Base-by-base conservation (phyloP, 2,888 invertebrate genomes). In the Yponomeuta malinellus region DNA sequence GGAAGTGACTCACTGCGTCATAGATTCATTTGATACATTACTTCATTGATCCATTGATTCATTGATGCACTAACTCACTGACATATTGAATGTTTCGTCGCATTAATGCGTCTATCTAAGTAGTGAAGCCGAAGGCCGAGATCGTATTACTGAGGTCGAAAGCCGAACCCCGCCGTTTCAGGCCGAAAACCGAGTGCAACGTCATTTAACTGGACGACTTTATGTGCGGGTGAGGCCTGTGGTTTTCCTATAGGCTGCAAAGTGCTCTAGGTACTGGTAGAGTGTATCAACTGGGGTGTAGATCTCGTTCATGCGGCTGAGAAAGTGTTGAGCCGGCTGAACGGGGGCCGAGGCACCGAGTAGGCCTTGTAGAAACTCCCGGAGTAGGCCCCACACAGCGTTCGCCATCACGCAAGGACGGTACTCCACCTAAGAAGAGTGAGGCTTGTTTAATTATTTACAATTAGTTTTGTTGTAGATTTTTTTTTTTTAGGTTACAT, bases 261-360 rank as follows among this genome's bases (percentile, higher is more conserved):
- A 98, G 82, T 98, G 97, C 87, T 98, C 98, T 80, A 98, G 92
- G 83, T 98, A 98, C 83, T 98, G 98, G 77, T 97, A 96, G 74
- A 98, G 95, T 0, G 98, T 98, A 83, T 98, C 98, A 76, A 97
- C 95, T 0, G 98, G 98, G 48, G 96, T 96, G 86, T 97, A 98
- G 71, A 96, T 93, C 70, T 97, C 97, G 80, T 96, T 96, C 95
- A 96, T 95, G 74, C 95, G 93, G 76, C 93, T 94, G 81, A 95
- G 90, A 0, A 96, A 89, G 80, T 95, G 96, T 76, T 95, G 93
- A 8, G 97, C 96, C 0, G 96, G 95, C 73, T 95, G 94, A 73
- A 95, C 95, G 1, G 95, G 94, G 0, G 96, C 95, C 2, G 94
- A 90, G 2, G 95, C 94, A 0, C 98, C 98, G 1, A 98, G 93